phyloP scores from a whole-genome alignment of 1,140 invertebrate genomes.

The Parapsyche elsis region DNA sequence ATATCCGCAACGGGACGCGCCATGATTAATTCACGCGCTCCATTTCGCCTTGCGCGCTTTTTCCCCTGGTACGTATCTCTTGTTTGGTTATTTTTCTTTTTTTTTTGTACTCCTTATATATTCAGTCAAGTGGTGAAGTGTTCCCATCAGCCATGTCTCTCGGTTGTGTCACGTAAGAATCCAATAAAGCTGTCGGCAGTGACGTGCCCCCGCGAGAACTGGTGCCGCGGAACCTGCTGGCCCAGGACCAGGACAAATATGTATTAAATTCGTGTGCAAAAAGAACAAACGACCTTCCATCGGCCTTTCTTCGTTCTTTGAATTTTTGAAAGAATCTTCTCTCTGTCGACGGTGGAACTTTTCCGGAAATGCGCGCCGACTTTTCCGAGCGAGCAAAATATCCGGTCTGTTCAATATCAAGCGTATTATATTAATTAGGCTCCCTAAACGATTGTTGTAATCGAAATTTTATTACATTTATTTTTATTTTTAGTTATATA shows the following conservation, averaged over 20 bases:
- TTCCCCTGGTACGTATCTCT: neutral
- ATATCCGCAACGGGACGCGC: neutral
- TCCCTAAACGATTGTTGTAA: too few relatives aligned
- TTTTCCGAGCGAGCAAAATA: too few relatives aligned
- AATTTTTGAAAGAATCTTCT: too few relatives aligned
- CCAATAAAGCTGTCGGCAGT: conserved; percentile 55
- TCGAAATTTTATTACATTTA: too few relatives aligned
- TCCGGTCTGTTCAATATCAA: too few relatives aligned
- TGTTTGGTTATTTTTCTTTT: neutral
- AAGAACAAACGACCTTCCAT: neutral
- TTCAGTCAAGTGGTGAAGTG: conserved; percentile 24
- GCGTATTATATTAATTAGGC: too few relatives aligned
- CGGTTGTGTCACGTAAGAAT: conserved; percentile 51
- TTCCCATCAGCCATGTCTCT: conserved; percentile 35
- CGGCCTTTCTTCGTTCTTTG: too few relatives aligned
- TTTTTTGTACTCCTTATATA: neutral
- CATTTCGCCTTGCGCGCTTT: neutral
- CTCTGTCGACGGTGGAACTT: too few relatives aligned
- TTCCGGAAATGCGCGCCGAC: too few relatives aligned
- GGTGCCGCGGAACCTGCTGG: neutral
- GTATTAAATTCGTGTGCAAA: conserved; percentile 46
- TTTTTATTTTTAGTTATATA: too few relatives aligned
- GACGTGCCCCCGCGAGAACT: conserved; percentile 40
- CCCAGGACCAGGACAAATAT: conserved; percentile 40
- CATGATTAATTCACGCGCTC: neutral